A percentile compares a stretch with the other conserved stretches of the same genome.
Conservation (phyloP, 2,888 invertebrate species). For the Luperina testacea region DNA sequence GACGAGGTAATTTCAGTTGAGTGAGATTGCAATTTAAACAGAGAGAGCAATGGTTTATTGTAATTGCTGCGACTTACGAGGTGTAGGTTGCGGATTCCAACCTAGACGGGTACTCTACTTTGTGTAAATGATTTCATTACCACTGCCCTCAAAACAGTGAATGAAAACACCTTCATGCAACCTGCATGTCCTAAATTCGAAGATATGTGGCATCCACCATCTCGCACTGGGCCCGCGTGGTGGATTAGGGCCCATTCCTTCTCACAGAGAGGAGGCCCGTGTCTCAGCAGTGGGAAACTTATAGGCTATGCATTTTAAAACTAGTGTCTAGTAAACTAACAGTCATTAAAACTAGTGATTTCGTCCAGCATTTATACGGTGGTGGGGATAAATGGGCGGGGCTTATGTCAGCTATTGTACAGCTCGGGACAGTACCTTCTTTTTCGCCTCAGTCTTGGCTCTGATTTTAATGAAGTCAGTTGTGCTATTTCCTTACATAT, state of each 20-base stretch:
- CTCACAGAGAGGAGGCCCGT: neutral
- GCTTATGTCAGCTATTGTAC: neutral
- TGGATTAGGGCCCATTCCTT: neutral
- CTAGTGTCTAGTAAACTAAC: too few species aligned
- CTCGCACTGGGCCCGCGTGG: neutral
- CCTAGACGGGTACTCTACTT: neutral
- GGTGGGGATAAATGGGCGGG: slow-evolving; percentile 5
- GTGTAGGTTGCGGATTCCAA: neutral
- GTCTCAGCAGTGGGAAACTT: neutral
- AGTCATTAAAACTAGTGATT: neutral
- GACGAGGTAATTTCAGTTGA: neutral
- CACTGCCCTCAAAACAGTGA: neutral
- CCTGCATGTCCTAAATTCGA: neutral
- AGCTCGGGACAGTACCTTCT: neutral
- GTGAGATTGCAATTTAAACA: neutral
- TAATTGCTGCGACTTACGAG: neutral
- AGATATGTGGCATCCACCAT: neutral
- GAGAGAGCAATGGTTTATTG: neutral
- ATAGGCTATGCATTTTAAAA: neutral
- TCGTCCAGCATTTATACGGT: neutral
- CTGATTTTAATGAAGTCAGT: neutral
- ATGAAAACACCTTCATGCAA: neutral
- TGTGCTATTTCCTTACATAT: neutral
- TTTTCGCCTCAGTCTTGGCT: neutral
- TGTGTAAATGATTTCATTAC: neutral